phyloP scores from a whole-genome alignment of 2,113 vertebrate genomes.

The Antechinus stuartii region DNA sequence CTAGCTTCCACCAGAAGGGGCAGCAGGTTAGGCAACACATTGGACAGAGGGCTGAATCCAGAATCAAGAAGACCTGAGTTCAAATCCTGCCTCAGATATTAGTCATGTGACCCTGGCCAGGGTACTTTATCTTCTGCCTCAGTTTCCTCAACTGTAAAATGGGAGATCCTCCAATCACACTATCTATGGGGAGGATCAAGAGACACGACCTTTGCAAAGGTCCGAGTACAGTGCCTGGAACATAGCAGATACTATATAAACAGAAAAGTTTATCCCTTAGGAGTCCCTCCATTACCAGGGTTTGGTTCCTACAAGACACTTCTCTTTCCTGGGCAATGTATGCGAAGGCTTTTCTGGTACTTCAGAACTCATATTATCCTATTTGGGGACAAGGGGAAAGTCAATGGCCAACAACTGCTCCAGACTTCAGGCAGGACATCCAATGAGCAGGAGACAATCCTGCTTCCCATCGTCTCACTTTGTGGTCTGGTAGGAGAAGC shows the following conservation, averaged over 20 bases:
- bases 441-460: too few relatives aligned
- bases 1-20: too few relatives aligned
- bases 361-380: not conserved
- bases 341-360: not conserved
- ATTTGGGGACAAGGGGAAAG: not conserved
- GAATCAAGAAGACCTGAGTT: not conserved
- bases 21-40: not conserved
- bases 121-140: conserved; percentile 16
- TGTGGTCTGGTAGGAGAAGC: not conserved
- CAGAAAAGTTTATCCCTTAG: not conserved
- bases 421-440: not conserved
- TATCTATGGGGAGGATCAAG: not conserved
- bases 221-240: not conserved
- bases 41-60: not conserved
- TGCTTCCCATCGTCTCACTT: not conserved
- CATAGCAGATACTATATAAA: conserved; percentile 20
- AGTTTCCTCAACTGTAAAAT: conserved; percentile 34
- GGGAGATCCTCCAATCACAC: not conserved
- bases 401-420: not conserved
- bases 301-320: not conserved
- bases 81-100: not conserved
- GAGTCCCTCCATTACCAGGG: too few relatives aligned
- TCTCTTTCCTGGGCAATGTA: not conserved
- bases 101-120: not conserved
- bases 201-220: not conserved